Base-by-base conservation (phyloP, 2,888 invertebrate genomes). In the Sarcophaga subvicina region DNA sequence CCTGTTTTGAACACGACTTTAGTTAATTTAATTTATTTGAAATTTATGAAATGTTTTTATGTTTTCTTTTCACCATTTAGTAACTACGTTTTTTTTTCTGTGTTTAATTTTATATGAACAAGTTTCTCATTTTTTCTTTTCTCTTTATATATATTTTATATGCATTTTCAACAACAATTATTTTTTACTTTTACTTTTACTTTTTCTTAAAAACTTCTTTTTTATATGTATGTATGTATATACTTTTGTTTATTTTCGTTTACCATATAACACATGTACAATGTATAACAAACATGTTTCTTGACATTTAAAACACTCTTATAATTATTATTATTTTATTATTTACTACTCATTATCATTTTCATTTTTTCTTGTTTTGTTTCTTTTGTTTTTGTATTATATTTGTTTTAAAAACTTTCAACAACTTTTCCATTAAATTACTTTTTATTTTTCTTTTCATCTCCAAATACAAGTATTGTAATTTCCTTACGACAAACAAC, bases 11-110 rank as follows among this genome's bases (percentile, higher is more conserved):
- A 77, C 37, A 37, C 37, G 37, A 37, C 37, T 37, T 8, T 37
- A 37, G 10, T 37, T 37, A 37, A 37, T 37, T 37, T 47, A 47
- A 45, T 20, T 60, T 37, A 22, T 69, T 14, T 77, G 17, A 91
- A 91, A 91, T 90, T 92, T 92, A 37, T 37, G 92, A 88, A 92
- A 92, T 91, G 14, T 54, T 54, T 54, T 4, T 90, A 91, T 91
- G 91, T 92, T 92, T 90, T 66, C 69, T 88, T 27, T 71, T 86
- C 60, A 72, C 5, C 12, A 54, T 54, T 54, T 85, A 85, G 85
- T 87, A 85, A 87, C 85, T 85, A 85, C 80, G 72, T 85, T 77
- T 79, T 25, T 62, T 67, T 85, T 71, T 37, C 4, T 80, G 37
- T 79, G 25, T 67, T 67, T 73, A 17, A 20, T 69, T 45, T 76